Percentiles rank a stretch among this genome's conserved stretches.
These are phyloP conservation scores for Subanguina moxae DNA, from an alignment of 1,140 invertebrate genomes.

Conservation along the genomic window DNA sequence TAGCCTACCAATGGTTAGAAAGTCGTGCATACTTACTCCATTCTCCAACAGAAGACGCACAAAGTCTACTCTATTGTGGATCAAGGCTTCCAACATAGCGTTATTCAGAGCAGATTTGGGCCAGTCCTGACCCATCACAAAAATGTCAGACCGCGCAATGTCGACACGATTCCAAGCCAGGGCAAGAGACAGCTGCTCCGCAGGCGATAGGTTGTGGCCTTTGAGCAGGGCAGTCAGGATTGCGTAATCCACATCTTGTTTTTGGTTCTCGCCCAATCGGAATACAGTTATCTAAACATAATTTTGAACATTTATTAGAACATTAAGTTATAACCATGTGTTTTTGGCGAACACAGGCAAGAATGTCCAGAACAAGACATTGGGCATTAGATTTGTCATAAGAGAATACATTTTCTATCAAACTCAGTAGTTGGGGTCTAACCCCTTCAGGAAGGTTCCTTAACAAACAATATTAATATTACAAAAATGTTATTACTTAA, in stretches of 20 bases:
- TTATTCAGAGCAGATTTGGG: slow-evolving; percentile 61
- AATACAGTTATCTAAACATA: slow-evolving; percentile 48
- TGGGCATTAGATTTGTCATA: slow-evolving; percentile 24
- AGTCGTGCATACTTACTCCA: slow-evolving; percentile 93
- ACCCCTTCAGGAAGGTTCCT: slow-evolving; percentile 28
- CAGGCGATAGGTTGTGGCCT: slow-evolving; percentile 54
- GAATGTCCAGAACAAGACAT: slow-evolving; percentile 24
- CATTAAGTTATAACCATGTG: neutral
- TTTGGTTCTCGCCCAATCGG: slow-evolving; percentile 49
- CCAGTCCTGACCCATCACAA: slow-evolving; percentile 73
- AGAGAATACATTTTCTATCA: slow-evolving; percentile 26
- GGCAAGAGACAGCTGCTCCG: slow-evolving; percentile 66
- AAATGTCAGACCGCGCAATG: slow-evolving; percentile 84
- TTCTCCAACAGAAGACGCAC: slow-evolving; percentile 79
- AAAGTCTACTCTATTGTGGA: slow-evolving; percentile 93
- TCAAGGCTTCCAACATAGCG: slow-evolving; percentile 94
- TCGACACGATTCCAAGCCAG: slow-evolving; percentile 96
- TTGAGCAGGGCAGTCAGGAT: slow-evolving; percentile 57
- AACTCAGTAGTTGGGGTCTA: slow-evolving; percentile 22
- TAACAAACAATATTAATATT: neutral
- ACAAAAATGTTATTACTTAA: neutral
- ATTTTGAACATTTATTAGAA: neutral
- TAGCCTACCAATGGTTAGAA: slow-evolving; percentile 84
- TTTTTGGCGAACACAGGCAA: slow-evolving; percentile 26
- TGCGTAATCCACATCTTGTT: slow-evolving; percentile 54